Conservation (phyloP, 2,888 invertebrate species). For the Rhamphomyia laevipes region DNA sequence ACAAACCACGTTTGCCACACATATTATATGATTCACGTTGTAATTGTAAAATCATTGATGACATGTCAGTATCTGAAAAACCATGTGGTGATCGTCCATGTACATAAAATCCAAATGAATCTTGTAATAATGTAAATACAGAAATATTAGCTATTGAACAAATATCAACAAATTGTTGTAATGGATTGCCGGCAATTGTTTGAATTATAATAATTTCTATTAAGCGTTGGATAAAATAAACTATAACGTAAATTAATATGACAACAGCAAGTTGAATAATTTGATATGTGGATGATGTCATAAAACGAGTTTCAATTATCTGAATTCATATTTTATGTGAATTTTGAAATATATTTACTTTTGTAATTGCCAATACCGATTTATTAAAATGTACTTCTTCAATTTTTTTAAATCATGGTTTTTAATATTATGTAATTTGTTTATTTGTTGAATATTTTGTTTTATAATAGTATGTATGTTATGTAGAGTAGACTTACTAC, state of each 20-base stretch:
- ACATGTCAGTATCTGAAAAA: conserved; percentile 66
- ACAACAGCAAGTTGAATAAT: conserved; percentile 44
- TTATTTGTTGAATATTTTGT: too few relatives aligned
- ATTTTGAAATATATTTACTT: too few relatives aligned
- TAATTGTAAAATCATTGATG: conserved; percentile 58
- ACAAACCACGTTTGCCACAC: conserved; percentile 60
- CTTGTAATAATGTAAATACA: conserved; percentile 54
- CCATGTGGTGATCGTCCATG: conserved; percentile 74
- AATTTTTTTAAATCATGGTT: too few relatives aligned
- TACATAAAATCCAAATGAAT: conserved; percentile 66
- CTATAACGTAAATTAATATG: conserved; percentile 43
- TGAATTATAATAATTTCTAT: conserved; percentile 47
- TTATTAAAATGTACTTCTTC: too few relatives aligned
- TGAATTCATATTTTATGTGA: too few relatives aligned
- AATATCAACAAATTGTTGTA: conserved; percentile 67
- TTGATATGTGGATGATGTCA: conserved; percentile 11
- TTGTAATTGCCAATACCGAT: too few relatives aligned
- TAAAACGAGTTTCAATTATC: neutral
- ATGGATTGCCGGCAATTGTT: conserved; percentile 51
- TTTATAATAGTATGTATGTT: too few relatives aligned
- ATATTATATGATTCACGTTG: conserved; percentile 63
- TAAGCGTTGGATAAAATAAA: conserved; percentile 47
- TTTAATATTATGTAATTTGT: too few relatives aligned
- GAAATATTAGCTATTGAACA: conserved; percentile 74
- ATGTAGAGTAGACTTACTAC: too few relatives aligned